Evolutionary conservation across 2,888 invertebrate species (phyloP).

Genomic region (Apotomis capreana): DNA sequence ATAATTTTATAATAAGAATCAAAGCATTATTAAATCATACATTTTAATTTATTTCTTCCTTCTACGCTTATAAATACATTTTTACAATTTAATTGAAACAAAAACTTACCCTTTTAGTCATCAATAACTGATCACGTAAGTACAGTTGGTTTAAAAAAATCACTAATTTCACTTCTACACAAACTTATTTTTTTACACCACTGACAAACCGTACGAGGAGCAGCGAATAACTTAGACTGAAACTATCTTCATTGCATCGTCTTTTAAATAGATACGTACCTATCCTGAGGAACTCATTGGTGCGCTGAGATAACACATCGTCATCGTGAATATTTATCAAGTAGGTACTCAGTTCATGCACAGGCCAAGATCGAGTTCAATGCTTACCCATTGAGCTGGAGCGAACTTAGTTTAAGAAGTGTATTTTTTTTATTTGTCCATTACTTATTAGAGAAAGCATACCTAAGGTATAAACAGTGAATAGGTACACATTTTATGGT

Average conservation of each 20-base stretch:
- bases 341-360: neutral
- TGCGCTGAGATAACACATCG: constrained; percentile 28
- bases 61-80: too few relatives aligned
- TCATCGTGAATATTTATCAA: constrained; percentile 34
- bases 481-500: too few relatives aligned
- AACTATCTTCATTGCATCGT: constrained; percentile 27
- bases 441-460: too few relatives aligned
- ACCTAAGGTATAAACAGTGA: too few relatives aligned
- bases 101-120: neutral
- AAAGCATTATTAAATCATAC: too few relatives aligned
- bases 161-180: constrained; percentile 12
- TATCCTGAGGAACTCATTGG: constrained; percentile 16
- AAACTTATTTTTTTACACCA: neutral
- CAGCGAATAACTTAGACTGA: constrained; percentile 31
- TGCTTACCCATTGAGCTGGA: neutral
- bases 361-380: constrained; percentile 32
- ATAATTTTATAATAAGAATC: too few relatives aligned
- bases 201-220: constrained; percentile 7
- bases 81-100: neutral
- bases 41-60: too few relatives aligned
- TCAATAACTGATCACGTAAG: neutral
- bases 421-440: too few relatives aligned
- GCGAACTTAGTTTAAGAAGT: too few relatives aligned
- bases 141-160: neutral
- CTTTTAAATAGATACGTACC: constrained; percentile 30